Evolutionary conservation across 2,888 invertebrate genomes (phyloP).

Genomic region (Sphecodes monilicornis): DNA sequence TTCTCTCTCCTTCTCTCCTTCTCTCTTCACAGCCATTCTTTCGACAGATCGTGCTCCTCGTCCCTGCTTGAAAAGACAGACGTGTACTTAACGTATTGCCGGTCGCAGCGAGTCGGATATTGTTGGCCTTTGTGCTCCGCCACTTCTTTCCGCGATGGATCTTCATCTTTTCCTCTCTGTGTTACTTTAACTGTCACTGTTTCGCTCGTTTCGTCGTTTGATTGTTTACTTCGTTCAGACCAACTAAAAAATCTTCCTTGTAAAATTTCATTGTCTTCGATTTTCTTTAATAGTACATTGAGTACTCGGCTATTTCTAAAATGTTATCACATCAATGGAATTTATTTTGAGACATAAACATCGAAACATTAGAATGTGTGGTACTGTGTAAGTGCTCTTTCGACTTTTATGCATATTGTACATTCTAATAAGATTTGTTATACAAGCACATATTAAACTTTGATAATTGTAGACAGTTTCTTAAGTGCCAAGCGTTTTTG

Average conservation of each 20-base stretch:
- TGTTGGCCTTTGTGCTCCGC: slow-evolving; percentile 11
- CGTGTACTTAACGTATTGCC: slow-evolving; percentile 16
- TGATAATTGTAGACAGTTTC: no score
- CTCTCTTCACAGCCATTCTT: slow-evolving; percentile 27
- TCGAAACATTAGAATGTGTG: not conserved
- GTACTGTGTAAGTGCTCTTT: no score
- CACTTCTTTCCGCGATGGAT: slow-evolving; percentile 9
- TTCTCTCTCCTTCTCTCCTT: not conserved
- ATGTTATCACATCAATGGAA: not conserved
- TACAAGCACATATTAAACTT: no score
- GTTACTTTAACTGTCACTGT: slow-evolving; percentile 1
- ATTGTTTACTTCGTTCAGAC: not conserved
- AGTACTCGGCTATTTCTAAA: not conserved
- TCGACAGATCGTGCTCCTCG: slow-evolving; percentile 3
- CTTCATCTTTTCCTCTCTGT: not conserved
- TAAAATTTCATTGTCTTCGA: no score
- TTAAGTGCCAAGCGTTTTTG: no score
- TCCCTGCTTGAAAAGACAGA: slow-evolving; percentile 12
- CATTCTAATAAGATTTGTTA: no score
- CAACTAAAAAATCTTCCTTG: not conserved
- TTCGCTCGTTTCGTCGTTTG: not conserved
- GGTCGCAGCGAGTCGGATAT: not conserved
- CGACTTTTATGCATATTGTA: no score
- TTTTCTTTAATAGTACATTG: no score
- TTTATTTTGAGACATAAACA: not conserved